These are phyloP conservation scores for Anodontia alba DNA, from an alignment of 2,888 invertebrate genomes.

Conservation along the genomic window DNA sequence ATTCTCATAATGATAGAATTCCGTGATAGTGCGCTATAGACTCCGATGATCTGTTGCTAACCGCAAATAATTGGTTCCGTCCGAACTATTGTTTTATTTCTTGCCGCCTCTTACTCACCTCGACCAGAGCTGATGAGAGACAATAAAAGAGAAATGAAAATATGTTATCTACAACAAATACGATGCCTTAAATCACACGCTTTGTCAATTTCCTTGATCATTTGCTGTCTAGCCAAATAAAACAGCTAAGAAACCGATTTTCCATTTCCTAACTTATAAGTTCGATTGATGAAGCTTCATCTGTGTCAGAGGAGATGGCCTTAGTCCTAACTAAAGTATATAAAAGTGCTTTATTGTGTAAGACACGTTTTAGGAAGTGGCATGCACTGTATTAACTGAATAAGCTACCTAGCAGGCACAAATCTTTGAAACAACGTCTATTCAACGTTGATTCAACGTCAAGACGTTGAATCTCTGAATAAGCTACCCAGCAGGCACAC, in stretches of 20 bases:
- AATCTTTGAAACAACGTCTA: no score
- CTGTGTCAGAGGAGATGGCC: no score
- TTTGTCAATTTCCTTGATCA: slow-evolving; percentile 26
- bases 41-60: neutral
- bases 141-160: slow-evolving; percentile 24
- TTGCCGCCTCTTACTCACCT: slow-evolving; percentile 7
- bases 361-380: no score
- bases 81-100: slow-evolving; percentile 14
- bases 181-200: slow-evolving; percentile 26
- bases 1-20: no score
- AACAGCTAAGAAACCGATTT: slow-evolving; percentile 20
- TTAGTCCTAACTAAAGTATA: no score
- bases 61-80: slow-evolving; percentile 11
- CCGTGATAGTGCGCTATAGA: no score
- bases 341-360: no score
- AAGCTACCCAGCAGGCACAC: no score
- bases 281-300: neutral
- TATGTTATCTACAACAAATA: slow-evolving; percentile 26
- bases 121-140: slow-evolving; percentile 8
- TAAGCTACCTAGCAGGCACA: no score
- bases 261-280: slow-evolving; percentile 20
- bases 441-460: no score
- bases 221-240: slow-evolving; percentile 24
- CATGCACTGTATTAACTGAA: no score
- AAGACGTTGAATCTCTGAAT: no score